A percentile compares a stretch with the other conserved stretches of the same genome.
Evolutionary conservation across 2,113 vertebrate species (phyloP).

Genomic region (Furnarius figulus): DNA sequence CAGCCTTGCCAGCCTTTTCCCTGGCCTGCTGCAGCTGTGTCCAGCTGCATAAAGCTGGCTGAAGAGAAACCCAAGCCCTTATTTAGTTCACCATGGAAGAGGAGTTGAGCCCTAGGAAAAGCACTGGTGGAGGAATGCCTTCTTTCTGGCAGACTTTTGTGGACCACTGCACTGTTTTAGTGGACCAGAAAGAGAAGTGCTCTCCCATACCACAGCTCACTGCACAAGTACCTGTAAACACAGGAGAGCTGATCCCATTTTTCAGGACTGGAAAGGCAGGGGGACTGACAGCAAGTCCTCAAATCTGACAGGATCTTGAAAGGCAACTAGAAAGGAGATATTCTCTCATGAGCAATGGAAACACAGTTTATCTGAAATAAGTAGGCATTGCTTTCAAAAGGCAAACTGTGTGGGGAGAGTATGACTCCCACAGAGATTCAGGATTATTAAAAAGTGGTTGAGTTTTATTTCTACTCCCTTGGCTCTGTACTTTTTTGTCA

Average conservation of each 20-base stretch:
- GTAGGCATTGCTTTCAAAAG: neutral
- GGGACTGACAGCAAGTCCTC: neutral
- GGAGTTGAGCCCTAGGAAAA: neutral
- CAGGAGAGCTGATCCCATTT: neutral
- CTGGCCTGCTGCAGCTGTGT: neutral
- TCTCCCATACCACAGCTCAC: neutral
- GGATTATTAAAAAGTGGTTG: neutral
- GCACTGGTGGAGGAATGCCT: neutral
- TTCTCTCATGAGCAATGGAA: rapidly evolving
- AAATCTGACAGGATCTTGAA: neutral
- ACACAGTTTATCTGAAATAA: neutral
- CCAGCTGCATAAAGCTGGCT: neutral
- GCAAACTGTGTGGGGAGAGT: neutral
- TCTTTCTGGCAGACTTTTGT: neutral
- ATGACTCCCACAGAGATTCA: neutral
- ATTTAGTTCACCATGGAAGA: neutral
- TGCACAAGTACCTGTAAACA: neutral
- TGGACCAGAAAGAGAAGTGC: neutral
- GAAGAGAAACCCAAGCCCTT: neutral
- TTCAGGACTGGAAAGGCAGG: neutral
- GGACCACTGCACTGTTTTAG: neutral
- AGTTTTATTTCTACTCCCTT: neutral
- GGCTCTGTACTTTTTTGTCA: neutral
- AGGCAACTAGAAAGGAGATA: neutral
- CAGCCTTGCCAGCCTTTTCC: neutral